Evolutionary conservation across 2,113 vertebrate species (phyloP), one percentile per base, ranked within the genome.

Genomic region (Dipodomys stephensi): DNA sequence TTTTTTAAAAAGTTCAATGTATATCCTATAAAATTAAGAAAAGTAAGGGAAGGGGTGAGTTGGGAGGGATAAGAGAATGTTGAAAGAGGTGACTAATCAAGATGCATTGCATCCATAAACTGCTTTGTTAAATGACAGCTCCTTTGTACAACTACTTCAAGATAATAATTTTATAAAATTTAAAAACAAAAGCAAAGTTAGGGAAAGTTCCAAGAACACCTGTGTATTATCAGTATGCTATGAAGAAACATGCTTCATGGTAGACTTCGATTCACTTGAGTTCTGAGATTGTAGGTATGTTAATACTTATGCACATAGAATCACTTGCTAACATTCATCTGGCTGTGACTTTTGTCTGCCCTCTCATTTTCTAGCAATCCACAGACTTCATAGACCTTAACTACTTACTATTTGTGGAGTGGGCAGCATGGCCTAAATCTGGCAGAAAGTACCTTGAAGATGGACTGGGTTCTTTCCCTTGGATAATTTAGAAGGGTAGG

Each of bases 391-490:
- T 65, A 92, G 27, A 20, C 60, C 32, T 94, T 25, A 86, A 1
- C 49, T 49, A 20, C 39, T 82, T 49, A 20, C 39, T 82, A 82
- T 32, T 94, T 88, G 62, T 49, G 25, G 27, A 86, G 28, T 64
- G 35, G 18, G 39, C 62, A 87, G 39, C 35, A 79, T 49, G 20
- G 19, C 27, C 16, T 6, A 72, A 94, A 78, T 92, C 49, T 94
- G 35, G 27, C 28, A 1, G 1, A n/a, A 91, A 76, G 62, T 83
- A 4, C 67, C 39, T 74, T 78, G 22, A 79, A 44, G 28, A 87
- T 67, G 19, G 19, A 67, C 49, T 87, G 71, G 39, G 2, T 91
- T 87, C 72, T 93, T 93, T 89, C 32, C 46, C 10, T 87, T 92
- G 80, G 53, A 71, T 39, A 62, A 46, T 16, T 64, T 92, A 62